Evolutionary conservation across 2,888 invertebrate species (phyloP), one percentile per base, ranked within the genome.

Genomic region (Drosophila birchii): DNA sequence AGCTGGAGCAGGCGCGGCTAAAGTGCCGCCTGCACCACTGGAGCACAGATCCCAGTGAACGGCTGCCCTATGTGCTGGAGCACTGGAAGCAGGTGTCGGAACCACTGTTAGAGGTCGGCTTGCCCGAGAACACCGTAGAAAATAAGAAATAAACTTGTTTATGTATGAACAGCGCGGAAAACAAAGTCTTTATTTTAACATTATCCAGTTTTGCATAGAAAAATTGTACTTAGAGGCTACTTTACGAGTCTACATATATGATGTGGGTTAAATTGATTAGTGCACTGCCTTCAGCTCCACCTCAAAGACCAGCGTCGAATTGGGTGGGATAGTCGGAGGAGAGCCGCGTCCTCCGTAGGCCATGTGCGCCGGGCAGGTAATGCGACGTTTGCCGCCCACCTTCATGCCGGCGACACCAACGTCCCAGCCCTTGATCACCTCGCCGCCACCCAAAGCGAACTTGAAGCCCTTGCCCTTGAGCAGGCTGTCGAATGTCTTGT

Each of bases 341-440:
- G 95, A 95, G 44, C 97, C 97, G 92, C 95, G 96, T 29, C 88
- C 76, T 1, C 93, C 97, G 94, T 95, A 98, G 95, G 95, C 98
- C 95, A 97, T 95, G 54, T 95, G 93, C 55, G 98, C 95, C 71
- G 98, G 98, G 91, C 97, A 96, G 18, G 94, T 94, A 60, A 98
- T 95, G 87, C 95, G 95, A 90, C 98, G 94, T 93, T 97, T 98
- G 80, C 98, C 98, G 38, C 98, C 98, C 68, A 97, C 95, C 93
- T 97, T 97, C 98, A 99, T 98, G 55, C 98, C 98, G 44, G 93
- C 93, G n/a, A 98, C 93, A 57, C 97, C 98, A 41, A 96, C 93
- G 89, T 98, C 98, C 98, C 97, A 98, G 16, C 97, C 98, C 81
- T 95, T 95, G 89, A 98, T 98, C 0, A 98, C 98, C 92, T 98